Base-by-base conservation (phyloP, 1,140 invertebrate genomes). In the Popillia japonica region DNA sequence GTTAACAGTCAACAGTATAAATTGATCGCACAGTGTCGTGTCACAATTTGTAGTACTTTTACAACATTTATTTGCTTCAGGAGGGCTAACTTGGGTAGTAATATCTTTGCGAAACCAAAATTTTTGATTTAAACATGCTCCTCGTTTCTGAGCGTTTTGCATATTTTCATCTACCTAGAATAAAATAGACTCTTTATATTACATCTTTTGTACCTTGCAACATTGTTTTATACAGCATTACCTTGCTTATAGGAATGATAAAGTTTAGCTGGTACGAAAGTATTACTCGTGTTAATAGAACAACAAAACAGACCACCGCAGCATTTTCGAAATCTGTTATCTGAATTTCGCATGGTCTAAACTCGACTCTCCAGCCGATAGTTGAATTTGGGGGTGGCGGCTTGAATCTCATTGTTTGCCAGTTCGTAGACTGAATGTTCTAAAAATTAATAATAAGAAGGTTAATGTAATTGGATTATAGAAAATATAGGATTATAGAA, bases 331-430 rank as follows among this genome's bases (percentile, higher is more conserved):
- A 99, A 89, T 99, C 98, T 0, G 98, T 99, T 75, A 99, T 91
- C 89, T 99, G 99, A 6, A 97, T 93, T 90, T 99, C 99, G 87
- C 98, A 99, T 42, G 99, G 98, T 64, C 99, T 92, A 89, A 99
- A 99, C 89, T 99, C 99, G 2, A 99, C 99, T 80, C 99, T 90
- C 99, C 99, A 99, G 17, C 99, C 98, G 86, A 99, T 99, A 55
- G 94, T 92, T 10, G 96, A 98, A 85, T 98, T 94, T 0, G 95
- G 94, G 22, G 96, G 96, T 77, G 99, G 98, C 64, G 98, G 97
- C 88, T 99, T 99, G 88, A 99, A 99, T 17, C 99, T 91, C 98
- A 99, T 99, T 8, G 98, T 99, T 90, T 99, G 98, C 99, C 99
- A 99, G 89, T 99, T 99, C 6, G 99, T 99, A 0, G 98, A 99